Evolutionary conservation across 1,140 invertebrate species (phyloP), one percentile per base, ranked within the genome.

Genomic region (Alviniconcha marisindica): DNA sequence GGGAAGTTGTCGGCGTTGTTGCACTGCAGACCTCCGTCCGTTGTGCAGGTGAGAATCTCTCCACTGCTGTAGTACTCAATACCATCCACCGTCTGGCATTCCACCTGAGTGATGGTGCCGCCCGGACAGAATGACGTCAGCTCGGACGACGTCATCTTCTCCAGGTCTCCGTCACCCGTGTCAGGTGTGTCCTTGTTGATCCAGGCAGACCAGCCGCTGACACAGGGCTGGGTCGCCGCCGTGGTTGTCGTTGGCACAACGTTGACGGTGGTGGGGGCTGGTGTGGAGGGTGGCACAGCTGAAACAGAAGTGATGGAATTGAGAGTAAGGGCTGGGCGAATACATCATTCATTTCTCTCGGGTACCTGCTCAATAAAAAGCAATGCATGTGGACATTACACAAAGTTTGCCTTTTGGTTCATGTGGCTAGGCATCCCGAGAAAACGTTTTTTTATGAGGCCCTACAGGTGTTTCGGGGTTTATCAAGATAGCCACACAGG

Each of bases 141-240:
- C 33, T 88, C 85, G 63, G 82, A 81, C 28, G 78, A n/a, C 5
- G 85, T 86, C 40, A 87, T 83, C 21, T 77, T 84, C 44, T 90
- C 89, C 38, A 88, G 79, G 77, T 89, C 86, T 86, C 87, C 83
- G 12, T 54, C 48, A 28, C 77, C 82, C 21, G 63, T 81, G 7
- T 71, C 76, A 38, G 90, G 90, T 4, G 60, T 82, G 77, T 84
- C 82, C 1, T 86, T 85, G 83, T 91, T 93, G 83, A 93, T 89
- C 92, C 89, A 91, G 28, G 69, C 31, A 24, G 90, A 90, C 88
- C 88, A 90, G 31, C 84, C 87, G 73, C 85, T 88, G 14, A 73
- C 40, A 0, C 85, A 86, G 36, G 81, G 83, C 5, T 33, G 4
- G 3, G n/a, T 7, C 5, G 63, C 3, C 12, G 63, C 4, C 5